Percentiles rank a stretch among this genome's conserved stretches.
phyloP scores from a whole-genome alignment of 2,113 vertebrate genomes.

The Bos javanicus region DNA sequence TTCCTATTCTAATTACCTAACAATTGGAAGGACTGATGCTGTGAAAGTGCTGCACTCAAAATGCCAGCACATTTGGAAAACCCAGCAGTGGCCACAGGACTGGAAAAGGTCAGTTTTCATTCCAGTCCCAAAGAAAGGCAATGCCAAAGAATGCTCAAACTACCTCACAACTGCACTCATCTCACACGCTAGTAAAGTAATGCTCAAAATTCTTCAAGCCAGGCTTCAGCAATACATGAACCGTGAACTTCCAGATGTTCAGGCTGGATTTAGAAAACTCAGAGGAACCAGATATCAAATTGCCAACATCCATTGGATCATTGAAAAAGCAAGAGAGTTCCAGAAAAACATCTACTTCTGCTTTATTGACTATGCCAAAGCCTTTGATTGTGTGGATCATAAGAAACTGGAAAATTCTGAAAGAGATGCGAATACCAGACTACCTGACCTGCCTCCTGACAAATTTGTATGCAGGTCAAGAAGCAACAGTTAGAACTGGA shows the following conservation, averaged over 20 bases:
- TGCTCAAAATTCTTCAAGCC: background rate
- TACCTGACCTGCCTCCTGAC: background rate
- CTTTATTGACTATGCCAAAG: background rate
- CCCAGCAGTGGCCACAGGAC: background rate
- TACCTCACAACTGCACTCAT: background rate
- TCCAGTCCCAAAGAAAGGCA: background rate
- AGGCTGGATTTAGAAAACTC: background rate
- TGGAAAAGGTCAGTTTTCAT: background rate
- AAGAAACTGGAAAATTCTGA: background rate
- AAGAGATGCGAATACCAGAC: background rate
- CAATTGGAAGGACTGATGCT: background rate
- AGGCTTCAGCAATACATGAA: background rate
- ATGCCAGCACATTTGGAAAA: background rate
- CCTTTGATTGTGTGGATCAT: background rate
- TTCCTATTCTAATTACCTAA: background rate
- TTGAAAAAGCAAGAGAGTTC: background rate
- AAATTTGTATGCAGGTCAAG: background rate
- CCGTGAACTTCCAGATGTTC: fast-evolving
- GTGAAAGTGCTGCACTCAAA: background rate
- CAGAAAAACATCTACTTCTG: background rate
- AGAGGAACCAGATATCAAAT: background rate
- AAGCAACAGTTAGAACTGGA: background rate
- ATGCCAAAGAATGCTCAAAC: background rate
- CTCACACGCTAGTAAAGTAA: background rate
- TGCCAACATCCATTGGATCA: background rate